Conservation (phyloP, 2,113 vertebrate species). For the Corythornis madagascariensis region DNA sequence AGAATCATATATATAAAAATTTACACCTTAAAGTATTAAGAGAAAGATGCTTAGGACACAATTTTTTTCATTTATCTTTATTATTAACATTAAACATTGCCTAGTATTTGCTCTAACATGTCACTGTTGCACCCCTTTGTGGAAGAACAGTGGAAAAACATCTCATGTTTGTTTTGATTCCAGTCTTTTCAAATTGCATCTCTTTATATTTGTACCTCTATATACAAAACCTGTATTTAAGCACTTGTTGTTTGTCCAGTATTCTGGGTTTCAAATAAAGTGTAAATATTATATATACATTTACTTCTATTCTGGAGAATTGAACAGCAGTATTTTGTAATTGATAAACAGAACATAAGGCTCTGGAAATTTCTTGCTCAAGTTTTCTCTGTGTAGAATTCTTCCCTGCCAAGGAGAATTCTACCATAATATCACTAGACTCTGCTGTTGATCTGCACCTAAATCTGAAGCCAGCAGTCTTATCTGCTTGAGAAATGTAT, state of each 20-base stretch:
- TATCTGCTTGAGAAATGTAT: neutral
- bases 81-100: neutral
- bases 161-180: neutral
- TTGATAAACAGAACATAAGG: neutral
- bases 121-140: slow-evolving; percentile 21
- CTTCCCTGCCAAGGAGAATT: neutral
- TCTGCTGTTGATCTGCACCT: neutral
- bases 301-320: neutral
- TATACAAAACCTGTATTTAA: neutral
- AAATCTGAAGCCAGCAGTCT: neutral
- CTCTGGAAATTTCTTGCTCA: neutral
- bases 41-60: neutral
- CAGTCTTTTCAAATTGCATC: neutral
- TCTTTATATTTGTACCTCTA: neutral
- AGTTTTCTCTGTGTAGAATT: neutral
- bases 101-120: neutral
- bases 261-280: neutral
- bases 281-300: neutral
- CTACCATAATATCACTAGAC: neutral
- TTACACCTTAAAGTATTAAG: neutral
- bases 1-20: neutral
- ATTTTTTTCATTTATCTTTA: neutral
- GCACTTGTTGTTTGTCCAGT: neutral
- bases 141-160: slow-evolving; percentile 30
- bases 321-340: neutral